Evolutionary conservation across 1,140 invertebrate genomes (phyloP).

Genomic region (Drosophila bocqueti): DNA sequence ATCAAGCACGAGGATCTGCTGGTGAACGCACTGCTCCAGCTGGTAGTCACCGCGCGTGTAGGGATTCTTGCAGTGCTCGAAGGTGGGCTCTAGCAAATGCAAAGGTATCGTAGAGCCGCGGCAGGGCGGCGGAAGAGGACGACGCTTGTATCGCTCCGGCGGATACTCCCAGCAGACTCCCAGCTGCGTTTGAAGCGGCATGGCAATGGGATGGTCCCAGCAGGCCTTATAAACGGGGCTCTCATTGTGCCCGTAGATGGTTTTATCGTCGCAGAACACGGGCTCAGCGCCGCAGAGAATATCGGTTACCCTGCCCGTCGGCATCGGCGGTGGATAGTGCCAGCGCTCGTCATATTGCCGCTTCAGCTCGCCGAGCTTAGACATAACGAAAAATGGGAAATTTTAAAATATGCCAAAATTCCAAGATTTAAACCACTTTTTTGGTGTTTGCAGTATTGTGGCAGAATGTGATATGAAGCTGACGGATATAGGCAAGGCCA

Average conservation of each 20-base stretch:
- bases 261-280: not conserved
- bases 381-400: constrained; percentile 20
- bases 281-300: constrained; percentile 34
- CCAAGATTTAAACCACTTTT: constrained; percentile 15
- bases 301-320: constrained; percentile 20
- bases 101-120: constrained; percentile 45
- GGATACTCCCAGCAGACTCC: constrained; percentile 74
- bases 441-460: constrained; percentile 80
- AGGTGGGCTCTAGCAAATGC: constrained; percentile 38
- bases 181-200: constrained; percentile 9
- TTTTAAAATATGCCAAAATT: constrained; percentile 21
- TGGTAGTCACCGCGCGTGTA: constrained; percentile 59
- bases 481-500: constrained; percentile 85
- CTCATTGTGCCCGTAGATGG: constrained; percentile 13
- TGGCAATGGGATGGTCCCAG: constrained; percentile 46
- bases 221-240: constrained; percentile 29
- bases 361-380: constrained; percentile 31
- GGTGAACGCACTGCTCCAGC: constrained; percentile 64
- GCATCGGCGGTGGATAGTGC: constrained; percentile 48
- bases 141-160: constrained; percentile 53
- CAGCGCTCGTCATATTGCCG: constrained; percentile 44
- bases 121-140: constrained; percentile 52
- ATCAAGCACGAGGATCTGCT: constrained; percentile 58
- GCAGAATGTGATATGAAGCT: constrained; percentile 84
- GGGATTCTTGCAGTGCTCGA: constrained; percentile 41